Base-by-base conservation (phyloP, 2,888 invertebrate genomes). In the Melipona bicolor region DNA sequence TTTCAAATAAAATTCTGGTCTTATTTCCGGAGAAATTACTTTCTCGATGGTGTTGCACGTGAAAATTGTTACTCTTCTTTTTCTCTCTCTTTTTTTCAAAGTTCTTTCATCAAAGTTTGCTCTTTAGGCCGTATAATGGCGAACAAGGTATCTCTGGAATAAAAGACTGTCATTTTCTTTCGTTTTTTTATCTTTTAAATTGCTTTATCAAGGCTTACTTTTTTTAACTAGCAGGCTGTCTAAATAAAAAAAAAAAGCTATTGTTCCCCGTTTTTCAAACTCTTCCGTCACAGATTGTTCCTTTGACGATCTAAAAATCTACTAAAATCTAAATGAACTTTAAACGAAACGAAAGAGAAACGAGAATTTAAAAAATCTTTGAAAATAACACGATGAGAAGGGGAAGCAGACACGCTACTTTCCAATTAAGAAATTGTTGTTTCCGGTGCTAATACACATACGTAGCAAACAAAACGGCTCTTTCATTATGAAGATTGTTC, bases 401-500 rank as follows among this genome's bases (percentile, higher is more conserved):
- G 6, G 3, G 27, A 1, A 24, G 36, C 59, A 11, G 43, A 24
- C 13, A 21, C 13, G 13, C 11, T 36, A 3, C n/a, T 19, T 27
- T n/a, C 56, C 56, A 54, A 70, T 70, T 70, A 56, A 24, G 24
- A 61, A 19, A 59, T 36, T 43, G 59, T 49, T 71, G 61, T 61
- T 4, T 27, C 59, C 24, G 70, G 43, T 43, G 69, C 21, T 17
- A 59, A 9, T 43, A 71, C 9, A 4, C n/a, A 49, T 27, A 21
- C 24, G 24, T 13, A 9, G 27, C 43, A 1, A 61, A 27, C 6
- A 49, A 27, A 36, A 43, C 9, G 6, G 56, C 74, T 43, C 9
- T 43, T 43, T 9, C 43, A 43, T 43, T 9, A 9, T 9, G 43
- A 43, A 43, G 9, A 43, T 43, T 9, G 9, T 43, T 43, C 43